A percentile compares a stretch with the other conserved stretches of the same genome.
These are phyloP conservation scores for Bucorvus abyssinicus DNA, from an alignment of 2,797 vertebrate genomes.

Conservation along the genomic window DNA sequence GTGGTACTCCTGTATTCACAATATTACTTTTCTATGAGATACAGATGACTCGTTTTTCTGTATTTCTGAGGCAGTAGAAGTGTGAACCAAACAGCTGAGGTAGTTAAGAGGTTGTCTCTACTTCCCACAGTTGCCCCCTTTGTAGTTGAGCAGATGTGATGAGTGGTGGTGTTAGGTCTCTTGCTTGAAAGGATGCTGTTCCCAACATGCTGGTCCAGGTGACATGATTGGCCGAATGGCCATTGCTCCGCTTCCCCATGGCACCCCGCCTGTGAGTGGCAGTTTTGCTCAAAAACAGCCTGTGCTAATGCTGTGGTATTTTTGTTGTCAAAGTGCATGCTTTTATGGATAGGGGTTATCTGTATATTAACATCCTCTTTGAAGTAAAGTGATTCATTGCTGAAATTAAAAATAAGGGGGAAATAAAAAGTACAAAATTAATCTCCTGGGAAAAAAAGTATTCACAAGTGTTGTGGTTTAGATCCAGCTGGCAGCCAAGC, in stretches of 20 bases:
- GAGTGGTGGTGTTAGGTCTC: background rate
- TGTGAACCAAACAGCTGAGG: background rate
- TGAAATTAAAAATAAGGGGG: background rate
- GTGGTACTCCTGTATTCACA: background rate
- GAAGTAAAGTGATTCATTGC: background rate
- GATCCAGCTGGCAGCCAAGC: too few relatives aligned
- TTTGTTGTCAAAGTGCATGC: background rate
- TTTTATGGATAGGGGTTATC: background rate
- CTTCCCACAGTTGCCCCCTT: background rate
- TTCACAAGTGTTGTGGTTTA: too few relatives aligned
- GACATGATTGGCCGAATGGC: background rate
- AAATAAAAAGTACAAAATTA: background rate
- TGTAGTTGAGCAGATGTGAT: background rate
- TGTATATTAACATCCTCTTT: background rate
- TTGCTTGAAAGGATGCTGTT: background rate
- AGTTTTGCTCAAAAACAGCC: background rate
- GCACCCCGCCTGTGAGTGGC: background rate
- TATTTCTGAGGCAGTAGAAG: background rate
- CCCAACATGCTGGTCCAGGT: rapidly evolving
- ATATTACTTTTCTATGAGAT: background rate
- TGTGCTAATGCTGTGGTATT: background rate
- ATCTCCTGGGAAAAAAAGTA: background rate
- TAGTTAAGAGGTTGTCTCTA: rapidly evolving
- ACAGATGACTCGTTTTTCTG: background rate
- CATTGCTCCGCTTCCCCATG: rapidly evolving